A percentile compares a stretch with the other conserved stretches of the same genome.
These are phyloP conservation scores for Mesitornis unicolor DNA, from an alignment of 2,113 vertebrate species.

Conservation along the genomic window DNA sequence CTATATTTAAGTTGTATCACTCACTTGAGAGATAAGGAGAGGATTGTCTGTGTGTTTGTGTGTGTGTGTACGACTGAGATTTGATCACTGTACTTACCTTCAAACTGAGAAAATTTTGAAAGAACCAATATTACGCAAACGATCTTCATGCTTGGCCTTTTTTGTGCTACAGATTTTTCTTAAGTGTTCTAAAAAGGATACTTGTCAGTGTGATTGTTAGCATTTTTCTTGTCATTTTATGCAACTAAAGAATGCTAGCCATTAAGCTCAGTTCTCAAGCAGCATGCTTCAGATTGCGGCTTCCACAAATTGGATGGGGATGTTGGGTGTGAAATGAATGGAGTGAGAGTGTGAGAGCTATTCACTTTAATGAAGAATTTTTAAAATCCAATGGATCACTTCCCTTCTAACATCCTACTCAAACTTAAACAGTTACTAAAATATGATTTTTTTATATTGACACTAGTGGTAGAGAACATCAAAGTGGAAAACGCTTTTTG, in stretches of 20 bases:
- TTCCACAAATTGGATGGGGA: background rate
- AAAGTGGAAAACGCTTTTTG: background rate
- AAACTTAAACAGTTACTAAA: background rate
- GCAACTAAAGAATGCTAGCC: background rate
- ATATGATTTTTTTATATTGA: background rate
- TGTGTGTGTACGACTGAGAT: background rate
- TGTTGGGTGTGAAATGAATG: background rate
- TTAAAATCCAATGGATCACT: background rate
- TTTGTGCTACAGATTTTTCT: background rate
- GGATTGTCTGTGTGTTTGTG: no score
- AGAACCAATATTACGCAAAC: background rate
- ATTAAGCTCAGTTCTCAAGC: background rate
- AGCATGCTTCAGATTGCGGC: background rate
- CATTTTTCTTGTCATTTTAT: background rate
- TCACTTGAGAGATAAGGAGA: background rate
- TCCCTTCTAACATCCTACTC: background rate
- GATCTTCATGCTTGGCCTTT: background rate
- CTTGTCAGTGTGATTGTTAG: background rate
- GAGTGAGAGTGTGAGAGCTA: background rate
- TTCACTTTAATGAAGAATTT: slow-evolving; percentile 8
- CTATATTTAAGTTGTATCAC: background rate
- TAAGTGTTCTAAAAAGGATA: background rate
- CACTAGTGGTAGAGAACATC: background rate
- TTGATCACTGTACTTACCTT: background rate
- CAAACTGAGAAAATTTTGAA: background rate